Percentiles rank a stretch among this genome's conserved stretches.
phyloP scores from a whole-genome alignment of 2,888 invertebrate genomes.

The Agrochola lota region DNA sequence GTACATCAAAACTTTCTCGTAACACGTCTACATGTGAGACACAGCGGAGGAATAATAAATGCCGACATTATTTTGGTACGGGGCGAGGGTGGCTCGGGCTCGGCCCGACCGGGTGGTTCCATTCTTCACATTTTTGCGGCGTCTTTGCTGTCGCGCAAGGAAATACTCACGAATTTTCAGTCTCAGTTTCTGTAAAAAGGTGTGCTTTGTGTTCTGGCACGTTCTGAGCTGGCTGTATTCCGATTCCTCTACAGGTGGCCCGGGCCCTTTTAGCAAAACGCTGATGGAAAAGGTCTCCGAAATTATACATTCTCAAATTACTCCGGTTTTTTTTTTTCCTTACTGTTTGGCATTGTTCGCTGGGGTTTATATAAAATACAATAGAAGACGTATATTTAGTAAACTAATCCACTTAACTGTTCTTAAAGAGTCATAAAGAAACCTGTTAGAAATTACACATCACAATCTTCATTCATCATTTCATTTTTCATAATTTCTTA shows the following conservation, averaged over 20 bases:
- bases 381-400: neutral
- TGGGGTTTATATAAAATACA: neutral
- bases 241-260: conserved; percentile 80
- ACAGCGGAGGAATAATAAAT: conserved; percentile 73
- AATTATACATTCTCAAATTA: conserved; percentile 35
- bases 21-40: conserved; percentile 66
- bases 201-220: conserved; percentile 77
- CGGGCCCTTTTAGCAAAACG: conserved; percentile 66
- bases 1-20: conserved; percentile 68
- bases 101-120: conserved; percentile 67
- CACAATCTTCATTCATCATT: too few species aligned
- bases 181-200: conserved; percentile 78
- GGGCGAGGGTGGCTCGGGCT: conserved; percentile 63
- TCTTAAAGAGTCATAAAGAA: too few species aligned
- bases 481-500: too few species aligned
- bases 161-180: conserved; percentile 80
- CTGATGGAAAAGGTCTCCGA: conserved; percentile 42
- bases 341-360: conserved; percentile 19
- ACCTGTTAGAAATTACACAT: too few species aligned
- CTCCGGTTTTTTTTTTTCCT: neutral
- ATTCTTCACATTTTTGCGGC: conserved; percentile 82
- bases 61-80: conserved; percentile 71
- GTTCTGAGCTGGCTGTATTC: conserved; percentile 74
- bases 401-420: too few species aligned
- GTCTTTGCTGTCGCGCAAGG: conserved; percentile 76